Evolutionary conservation across 2,113 vertebrate species (phyloP).

Genomic region (Ailuropoda melanoleuca): DNA sequence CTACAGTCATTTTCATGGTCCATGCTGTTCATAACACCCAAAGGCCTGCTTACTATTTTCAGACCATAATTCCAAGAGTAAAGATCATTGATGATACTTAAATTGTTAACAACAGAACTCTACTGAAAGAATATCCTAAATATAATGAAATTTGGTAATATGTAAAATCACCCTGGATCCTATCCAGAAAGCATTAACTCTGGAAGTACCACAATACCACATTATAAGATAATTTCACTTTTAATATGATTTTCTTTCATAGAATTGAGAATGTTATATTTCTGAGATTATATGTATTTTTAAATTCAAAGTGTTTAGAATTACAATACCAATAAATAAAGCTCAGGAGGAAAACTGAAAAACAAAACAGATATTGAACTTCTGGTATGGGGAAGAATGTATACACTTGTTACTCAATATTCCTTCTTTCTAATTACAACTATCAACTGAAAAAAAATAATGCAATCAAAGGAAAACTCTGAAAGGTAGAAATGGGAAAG

Average conservation of each 20-base stretch:
- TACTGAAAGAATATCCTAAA: neutral
- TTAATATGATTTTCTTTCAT: neutral
- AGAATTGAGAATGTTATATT: neutral
- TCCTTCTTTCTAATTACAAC: neutral
- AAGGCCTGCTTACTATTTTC: constrained; percentile 35
- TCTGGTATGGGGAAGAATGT: neutral
- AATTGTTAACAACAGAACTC: neutral
- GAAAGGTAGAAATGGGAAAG: neutral
- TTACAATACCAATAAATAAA: neutral
- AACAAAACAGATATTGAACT: neutral
- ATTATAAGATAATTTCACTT: neutral
- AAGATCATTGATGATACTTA: constrained; percentile 20
- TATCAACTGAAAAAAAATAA: neutral
- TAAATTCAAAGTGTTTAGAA: neutral
- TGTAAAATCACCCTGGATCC: neutral
- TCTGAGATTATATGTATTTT: neutral
- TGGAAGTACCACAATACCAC: neutral
- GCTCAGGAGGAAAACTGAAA: neutral
- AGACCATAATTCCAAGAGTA: constrained; percentile 1
- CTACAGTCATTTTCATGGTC: neutral
- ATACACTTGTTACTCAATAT: neutral
- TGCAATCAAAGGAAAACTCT: neutral
- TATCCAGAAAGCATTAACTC: neutral
- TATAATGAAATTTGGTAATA: constrained; percentile 3
- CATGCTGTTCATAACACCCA: neutral